A percentile compares a stretch with the other conserved stretches of the same genome.
These are phyloP conservation scores for Acanthosoma haemorrhoidale DNA, from an alignment of 2,888 invertebrate species.

Conservation along the genomic window DNA sequence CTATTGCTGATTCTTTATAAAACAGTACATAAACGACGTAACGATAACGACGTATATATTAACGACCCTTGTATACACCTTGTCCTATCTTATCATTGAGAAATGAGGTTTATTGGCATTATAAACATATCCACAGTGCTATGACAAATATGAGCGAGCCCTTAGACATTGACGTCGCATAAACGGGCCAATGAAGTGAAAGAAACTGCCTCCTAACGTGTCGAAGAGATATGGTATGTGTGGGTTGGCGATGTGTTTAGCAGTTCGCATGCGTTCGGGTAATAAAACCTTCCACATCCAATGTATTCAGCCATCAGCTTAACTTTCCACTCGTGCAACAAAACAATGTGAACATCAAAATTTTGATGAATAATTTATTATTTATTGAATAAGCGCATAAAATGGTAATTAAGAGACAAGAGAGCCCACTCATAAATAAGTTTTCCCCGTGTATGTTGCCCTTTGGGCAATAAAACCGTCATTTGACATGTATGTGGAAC, in stretches of 20 bases:
- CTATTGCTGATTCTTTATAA: conserved; percentile 1
- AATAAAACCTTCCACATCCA: background rate
- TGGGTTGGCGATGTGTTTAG: conserved; percentile 3
- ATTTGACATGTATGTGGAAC: background rate
- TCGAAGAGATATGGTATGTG: conserved; percentile 10
- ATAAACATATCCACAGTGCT: too few relatives aligned
- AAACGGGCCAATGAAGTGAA: too few relatives aligned
- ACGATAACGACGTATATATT: background rate
- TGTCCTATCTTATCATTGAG: background rate
- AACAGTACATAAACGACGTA: background rate
- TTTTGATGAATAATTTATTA: conserved; percentile 25
- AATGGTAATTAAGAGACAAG: conserved; percentile 19
- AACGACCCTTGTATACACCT: conserved; percentile 1
- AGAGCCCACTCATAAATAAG: background rate
- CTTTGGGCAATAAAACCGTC: background rate
- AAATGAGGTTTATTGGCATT: background rate
- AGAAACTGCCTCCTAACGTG: background rate
- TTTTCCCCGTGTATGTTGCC: conserved; percentile 1
- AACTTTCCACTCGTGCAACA: background rate
- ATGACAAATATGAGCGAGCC: background rate
- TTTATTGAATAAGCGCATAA: conserved; percentile 16
- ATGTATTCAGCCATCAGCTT: background rate
- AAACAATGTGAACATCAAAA: conserved; percentile 19
- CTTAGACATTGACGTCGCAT: background rate
- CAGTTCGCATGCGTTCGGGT: conserved; percentile 9